Evolutionary conservation across 2,888 invertebrate genomes (phyloP).

Genomic region (Ptycholaimellus sp.): DNA sequence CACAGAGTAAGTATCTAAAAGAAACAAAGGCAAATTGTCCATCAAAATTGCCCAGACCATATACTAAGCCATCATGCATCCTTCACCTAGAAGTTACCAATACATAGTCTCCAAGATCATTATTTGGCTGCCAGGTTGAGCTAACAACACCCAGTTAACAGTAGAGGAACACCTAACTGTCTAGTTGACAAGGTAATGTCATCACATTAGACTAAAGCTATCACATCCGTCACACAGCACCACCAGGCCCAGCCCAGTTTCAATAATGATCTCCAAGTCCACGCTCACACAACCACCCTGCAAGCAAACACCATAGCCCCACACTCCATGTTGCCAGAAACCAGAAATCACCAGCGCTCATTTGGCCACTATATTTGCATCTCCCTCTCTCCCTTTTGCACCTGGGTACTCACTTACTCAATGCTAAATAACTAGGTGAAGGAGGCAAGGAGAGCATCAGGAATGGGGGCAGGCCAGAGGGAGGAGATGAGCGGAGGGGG

Average conservation of each 20-base stretch:
- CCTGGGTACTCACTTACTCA: no score
- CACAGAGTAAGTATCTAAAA: slow-evolving; percentile 57
- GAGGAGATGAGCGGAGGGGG: no score
- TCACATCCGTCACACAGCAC: slow-evolving; percentile 83
- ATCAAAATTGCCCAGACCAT: slow-evolving; percentile 66
- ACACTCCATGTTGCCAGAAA: slow-evolving; percentile 22
- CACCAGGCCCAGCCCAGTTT: slow-evolving; percentile 98
- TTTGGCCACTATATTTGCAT: slow-evolving; percentile 90
- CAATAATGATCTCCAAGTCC: slow-evolving; percentile 66
- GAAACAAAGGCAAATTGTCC: slow-evolving; percentile 70
- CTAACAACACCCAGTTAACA: slow-evolving; percentile 87
- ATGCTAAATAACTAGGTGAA: no score
- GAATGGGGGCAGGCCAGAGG: no score
- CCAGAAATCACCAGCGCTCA: slow-evolving; percentile 93
- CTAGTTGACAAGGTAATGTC: slow-evolving; percentile 87
- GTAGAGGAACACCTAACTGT: slow-evolving; percentile 61
- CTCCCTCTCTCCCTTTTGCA: no score
- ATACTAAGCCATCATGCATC: slow-evolving; percentile 82
- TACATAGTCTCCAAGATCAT: no score
- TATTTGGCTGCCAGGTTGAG: no score
- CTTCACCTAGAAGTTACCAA: slow-evolving; percentile 5
- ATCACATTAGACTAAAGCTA: slow-evolving; percentile 60
- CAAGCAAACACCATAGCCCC: slow-evolving; percentile 3
- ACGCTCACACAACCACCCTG: slow-evolving; percentile 83
- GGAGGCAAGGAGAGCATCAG: no score